These are phyloP conservation scores for Poecilia wingei DNA, from an alignment of 2,797 vertebrate genomes.

Conservation along the genomic window DNA sequence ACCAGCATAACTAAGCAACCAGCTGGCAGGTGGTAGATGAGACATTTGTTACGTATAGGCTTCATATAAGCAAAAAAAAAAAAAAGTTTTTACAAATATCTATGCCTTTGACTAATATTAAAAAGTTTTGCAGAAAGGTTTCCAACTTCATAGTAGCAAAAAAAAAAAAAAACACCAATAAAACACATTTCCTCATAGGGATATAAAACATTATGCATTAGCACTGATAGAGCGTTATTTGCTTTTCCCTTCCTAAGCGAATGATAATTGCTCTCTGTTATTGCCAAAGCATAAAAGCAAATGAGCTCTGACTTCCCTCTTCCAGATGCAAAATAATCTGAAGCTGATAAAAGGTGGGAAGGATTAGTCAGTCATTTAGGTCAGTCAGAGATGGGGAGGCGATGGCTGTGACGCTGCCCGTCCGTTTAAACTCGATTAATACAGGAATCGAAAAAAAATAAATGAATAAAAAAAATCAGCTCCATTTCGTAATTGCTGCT, in stretches of 20 bases:
- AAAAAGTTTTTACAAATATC: not conserved
- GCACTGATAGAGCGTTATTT: not conserved
- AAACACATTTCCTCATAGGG: not conserved
- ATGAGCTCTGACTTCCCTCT: not conserved
- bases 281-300: not conserved
- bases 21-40: not conserved
- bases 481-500: not conserved
- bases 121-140: not conserved
- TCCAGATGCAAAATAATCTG: constrained; percentile 2
- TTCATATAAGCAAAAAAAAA: not conserved
- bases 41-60: not conserved
- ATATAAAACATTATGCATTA: not conserved
- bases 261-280: constrained; percentile 3
- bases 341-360: not conserved
- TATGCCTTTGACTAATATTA: not conserved
- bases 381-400: not conserved
- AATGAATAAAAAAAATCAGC: not conserved
- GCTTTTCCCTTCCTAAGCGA: not conserved
- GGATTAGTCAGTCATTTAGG: not conserved
- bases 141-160: not conserved
- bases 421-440: not conserved
- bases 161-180: not conserved
- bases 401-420: not conserved
- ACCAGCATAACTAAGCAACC: not conserved
- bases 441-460: not conserved